Percentiles rank a stretch among this genome's conserved stretches.
phyloP scores from a whole-genome alignment of 2,797 vertebrate species.

The Podarcis lilfordi region DNA sequence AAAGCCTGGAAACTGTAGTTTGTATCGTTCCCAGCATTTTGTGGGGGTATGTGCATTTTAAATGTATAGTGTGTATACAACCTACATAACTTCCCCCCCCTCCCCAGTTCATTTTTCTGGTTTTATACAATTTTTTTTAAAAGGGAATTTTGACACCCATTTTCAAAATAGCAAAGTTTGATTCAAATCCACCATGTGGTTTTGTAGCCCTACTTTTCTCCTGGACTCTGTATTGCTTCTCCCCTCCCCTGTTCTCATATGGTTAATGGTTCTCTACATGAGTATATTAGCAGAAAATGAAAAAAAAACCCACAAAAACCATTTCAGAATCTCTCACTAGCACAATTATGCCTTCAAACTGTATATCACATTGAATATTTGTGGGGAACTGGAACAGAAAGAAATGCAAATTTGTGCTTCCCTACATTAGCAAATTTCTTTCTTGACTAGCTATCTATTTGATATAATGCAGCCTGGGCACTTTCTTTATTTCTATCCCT shows the following conservation, averaged over 20 bases:
- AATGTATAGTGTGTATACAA: too few species aligned
- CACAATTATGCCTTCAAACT: background rate
- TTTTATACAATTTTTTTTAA: too few species aligned
- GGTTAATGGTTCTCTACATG: background rate
- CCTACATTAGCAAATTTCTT: background rate
- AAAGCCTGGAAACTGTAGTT: too few species aligned
- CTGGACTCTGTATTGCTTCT: background rate
- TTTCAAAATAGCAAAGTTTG: background rate
- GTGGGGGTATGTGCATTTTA: too few species aligned
- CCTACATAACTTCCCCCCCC: too few species aligned
- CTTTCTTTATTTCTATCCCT: background rate
- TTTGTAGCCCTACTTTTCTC: background rate
- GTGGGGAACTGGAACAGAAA: conserved; percentile 18
- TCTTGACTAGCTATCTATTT: background rate
- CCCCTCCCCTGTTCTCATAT: background rate
- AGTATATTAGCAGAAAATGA: background rate
- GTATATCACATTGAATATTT: background rate
- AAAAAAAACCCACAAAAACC: too few species aligned
- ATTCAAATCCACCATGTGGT: background rate
- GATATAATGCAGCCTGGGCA: background rate
- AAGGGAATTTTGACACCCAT: too few species aligned
- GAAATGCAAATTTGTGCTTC: conserved; percentile 1
- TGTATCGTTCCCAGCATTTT: too few species aligned
- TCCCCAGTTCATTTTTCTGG: too few species aligned
- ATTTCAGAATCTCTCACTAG: too few species aligned